Conservation (phyloP, 2,113 vertebrate species). For the Ophthalmolycus amberensis region DNA sequence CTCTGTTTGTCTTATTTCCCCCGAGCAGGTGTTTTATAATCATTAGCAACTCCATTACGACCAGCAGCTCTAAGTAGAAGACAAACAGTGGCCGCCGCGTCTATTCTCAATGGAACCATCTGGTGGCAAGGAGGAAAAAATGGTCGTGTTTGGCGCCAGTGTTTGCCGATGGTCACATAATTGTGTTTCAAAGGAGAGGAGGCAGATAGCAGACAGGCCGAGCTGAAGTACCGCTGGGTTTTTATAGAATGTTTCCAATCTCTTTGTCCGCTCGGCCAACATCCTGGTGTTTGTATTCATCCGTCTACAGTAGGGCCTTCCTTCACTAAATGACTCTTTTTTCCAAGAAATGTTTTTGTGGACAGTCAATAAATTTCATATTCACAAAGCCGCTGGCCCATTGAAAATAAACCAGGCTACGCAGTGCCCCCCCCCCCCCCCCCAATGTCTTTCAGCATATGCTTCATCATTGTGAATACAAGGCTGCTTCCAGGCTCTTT, state of each 20-base stretch:
- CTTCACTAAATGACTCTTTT: constrained; percentile 62
- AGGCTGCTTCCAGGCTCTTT: not conserved
- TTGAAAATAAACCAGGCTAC: constrained; percentile 2
- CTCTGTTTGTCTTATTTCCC: constrained; percentile 86
- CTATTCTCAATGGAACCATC: constrained; percentile 83
- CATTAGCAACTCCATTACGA: constrained; percentile 81
- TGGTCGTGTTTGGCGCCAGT: constrained; percentile 74
- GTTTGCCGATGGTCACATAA: constrained; percentile 81
- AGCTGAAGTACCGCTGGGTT: constrained; percentile 67
- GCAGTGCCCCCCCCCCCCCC: not conserved
- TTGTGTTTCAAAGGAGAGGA: constrained; percentile 76
- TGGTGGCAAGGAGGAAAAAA: constrained; percentile 82
- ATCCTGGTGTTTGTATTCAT: constrained; percentile 76
- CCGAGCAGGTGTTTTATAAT: constrained; percentile 87
- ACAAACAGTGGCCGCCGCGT: constrained; percentile 79
- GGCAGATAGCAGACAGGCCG: constrained; percentile 63
- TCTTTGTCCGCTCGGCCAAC: constrained; percentile 66
- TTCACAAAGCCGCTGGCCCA: constrained; percentile 9
- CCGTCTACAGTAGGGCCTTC: constrained; percentile 62
- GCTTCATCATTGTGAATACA: not conserved
- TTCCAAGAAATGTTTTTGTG: constrained; percentile 52
- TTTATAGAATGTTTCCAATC: constrained; percentile 67
- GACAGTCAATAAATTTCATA: constrained; percentile 55
- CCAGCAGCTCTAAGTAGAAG: constrained; percentile 77
- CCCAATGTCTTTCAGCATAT: constrained; percentile 4